phyloP scores from a whole-genome alignment of 2,797 vertebrate species.

The Schizothorax lantsangensis region DNA sequence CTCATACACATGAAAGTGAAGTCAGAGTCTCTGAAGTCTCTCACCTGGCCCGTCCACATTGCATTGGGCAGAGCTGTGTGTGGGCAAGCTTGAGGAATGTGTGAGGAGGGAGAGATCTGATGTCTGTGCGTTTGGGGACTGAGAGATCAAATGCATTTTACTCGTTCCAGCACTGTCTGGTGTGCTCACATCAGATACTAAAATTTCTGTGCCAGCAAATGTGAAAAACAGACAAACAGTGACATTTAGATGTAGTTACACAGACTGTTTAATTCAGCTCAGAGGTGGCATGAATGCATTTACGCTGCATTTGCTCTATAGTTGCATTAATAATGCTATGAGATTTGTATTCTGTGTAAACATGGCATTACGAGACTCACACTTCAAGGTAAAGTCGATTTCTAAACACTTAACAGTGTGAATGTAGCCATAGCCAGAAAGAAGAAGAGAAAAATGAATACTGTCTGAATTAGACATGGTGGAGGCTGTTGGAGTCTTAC shows the following conservation, averaged over 20 bases:
- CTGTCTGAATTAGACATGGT: constrained; percentile 4
- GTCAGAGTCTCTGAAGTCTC: constrained; percentile 48
- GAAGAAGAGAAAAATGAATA: too few species aligned
- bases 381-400: neutral
- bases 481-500: neutral
- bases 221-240: neutral
- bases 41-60: constrained; percentile 41
- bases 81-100: constrained; percentile 35
- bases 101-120: constrained; percentile 28
- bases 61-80: constrained; percentile 17
- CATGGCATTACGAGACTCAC: neutral
- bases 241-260: neutral
- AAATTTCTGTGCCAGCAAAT: constrained; percentile 3
- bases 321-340: neutral
- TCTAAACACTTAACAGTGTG: neutral
- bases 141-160: constrained; percentile 29
- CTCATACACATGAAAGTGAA: constrained; percentile 49
- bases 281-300: neutral
- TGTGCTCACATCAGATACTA: neutral
- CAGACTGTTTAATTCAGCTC: neutral
- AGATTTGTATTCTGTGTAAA: neutral
- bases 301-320: neutral
- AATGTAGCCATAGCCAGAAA: neutral
- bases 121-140: constrained; percentile 27
- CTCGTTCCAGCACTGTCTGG: constrained; percentile 21